Conservation (phyloP, 1,140 invertebrate genomes). For the honey bee (Apis mellifera) region DNA sequence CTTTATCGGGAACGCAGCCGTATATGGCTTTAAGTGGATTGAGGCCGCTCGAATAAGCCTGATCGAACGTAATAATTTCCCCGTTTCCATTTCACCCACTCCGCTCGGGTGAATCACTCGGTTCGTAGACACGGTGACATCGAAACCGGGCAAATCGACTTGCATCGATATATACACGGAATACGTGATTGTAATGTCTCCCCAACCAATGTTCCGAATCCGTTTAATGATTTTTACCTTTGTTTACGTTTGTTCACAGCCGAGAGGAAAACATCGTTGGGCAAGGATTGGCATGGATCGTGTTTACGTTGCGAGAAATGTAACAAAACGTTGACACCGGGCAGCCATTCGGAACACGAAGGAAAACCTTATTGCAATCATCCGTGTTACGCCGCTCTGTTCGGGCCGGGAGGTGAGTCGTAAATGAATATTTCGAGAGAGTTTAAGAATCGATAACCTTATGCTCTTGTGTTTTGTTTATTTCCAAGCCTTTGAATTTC, state of each 20-base stretch:
- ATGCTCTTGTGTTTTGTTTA: background rate
- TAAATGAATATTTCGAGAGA: background rate
- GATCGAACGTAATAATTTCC: slow-evolving; percentile 37
- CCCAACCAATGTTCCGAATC: no score
- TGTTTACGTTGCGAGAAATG: slow-evolving; percentile 90
- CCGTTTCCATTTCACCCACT: slow-evolving; percentile 12
- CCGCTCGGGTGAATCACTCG: background rate
- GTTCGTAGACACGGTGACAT: background rate
- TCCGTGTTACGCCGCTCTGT: slow-evolving; percentile 88
- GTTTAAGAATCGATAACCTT: background rate
- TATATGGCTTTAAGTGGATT: slow-evolving; percentile 44
- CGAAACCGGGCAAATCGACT: slow-evolving; percentile 6
- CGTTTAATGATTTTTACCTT: background rate
- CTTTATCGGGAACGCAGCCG: slow-evolving; percentile 20
- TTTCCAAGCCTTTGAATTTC: no score
- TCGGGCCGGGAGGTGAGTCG: slow-evolving; percentile 85
- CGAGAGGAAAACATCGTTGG: slow-evolving; percentile 89
- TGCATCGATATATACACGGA: background rate
- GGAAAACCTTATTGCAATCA: slow-evolving; percentile 90
- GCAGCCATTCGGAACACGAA: slow-evolving; percentile 88
- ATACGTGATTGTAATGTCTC: background rate
- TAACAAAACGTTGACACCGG: slow-evolving; percentile 88
- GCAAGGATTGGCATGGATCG: slow-evolving; percentile 90
- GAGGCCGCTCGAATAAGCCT: slow-evolving; percentile 18
- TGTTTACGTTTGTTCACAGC: slow-evolving; percentile 83